These are phyloP conservation scores for Ptilodon capucinus DNA, from an alignment of 2,888 invertebrate genomes.

Conservation along the genomic window DNA sequence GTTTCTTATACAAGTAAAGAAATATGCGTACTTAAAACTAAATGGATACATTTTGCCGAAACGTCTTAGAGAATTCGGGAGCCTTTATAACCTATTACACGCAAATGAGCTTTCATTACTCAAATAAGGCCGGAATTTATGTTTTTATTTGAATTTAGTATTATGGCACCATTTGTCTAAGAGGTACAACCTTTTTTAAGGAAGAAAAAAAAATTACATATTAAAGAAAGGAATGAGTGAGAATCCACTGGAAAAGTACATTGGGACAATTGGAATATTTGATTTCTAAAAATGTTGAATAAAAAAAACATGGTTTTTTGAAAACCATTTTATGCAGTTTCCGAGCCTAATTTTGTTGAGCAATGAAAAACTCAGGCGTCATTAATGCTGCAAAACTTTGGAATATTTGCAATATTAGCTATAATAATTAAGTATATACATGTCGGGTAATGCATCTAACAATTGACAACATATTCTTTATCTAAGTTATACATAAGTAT, in stretches of 20 bases:
- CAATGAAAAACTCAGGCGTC: constrained; percentile 10
- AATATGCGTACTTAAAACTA: constrained; percentile 28
- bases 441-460: constrained; percentile 46
- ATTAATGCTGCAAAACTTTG: constrained; percentile 16
- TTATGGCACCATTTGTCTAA: background rate
- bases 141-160: background rate
- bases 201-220: background rate
- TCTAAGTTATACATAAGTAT: constrained; percentile 15
- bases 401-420: constrained; percentile 22
- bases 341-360: background rate
- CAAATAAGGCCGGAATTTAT: background rate
- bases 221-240: no score
- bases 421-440: constrained; percentile 35
- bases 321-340: no score
- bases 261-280: no score
- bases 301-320: no score
- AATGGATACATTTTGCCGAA: constrained; percentile 14
- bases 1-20: constrained; percentile 1
- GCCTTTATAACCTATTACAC: constrained; percentile 19
- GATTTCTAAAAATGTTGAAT: no score
- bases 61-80: constrained; percentile 28
- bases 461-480: constrained; percentile 60
- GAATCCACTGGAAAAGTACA: no score
- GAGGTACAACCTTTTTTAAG: background rate
- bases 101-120: constrained; percentile 14